Percentiles rank a stretch among this genome's conserved stretches.
Evolutionary conservation across 2,797 vertebrate genomes (phyloP).

Genomic region (Hydrophis major): DNA sequence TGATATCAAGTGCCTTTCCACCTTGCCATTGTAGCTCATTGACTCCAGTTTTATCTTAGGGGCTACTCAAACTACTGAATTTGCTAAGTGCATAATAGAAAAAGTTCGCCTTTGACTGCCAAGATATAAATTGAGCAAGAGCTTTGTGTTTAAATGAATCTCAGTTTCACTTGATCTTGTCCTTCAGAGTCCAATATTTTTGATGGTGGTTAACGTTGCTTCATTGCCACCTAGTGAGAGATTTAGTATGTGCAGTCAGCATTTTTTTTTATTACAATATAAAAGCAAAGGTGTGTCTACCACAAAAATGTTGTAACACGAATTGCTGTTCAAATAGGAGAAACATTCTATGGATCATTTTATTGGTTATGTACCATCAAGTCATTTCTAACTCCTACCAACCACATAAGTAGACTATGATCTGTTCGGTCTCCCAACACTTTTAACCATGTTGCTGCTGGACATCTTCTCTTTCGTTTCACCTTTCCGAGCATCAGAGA

Average conservation of each 20-base stretch:
- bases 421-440: neutral
- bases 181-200: neutral
- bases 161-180: neutral
- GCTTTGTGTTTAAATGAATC: fast-evolving
- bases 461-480: neutral
- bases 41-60: neutral
- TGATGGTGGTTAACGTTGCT: neutral
- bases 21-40: neutral
- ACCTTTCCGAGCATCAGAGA: neutral
- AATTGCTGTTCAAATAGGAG: neutral
- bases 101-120: neutral
- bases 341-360: neutral
- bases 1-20: neutral
- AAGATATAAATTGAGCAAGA: neutral
- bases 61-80: neutral
- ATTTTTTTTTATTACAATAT: neutral
- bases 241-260: neutral
- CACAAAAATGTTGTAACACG: neutral
- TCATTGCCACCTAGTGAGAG: constrained; percentile 48
- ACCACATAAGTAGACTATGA: neutral
- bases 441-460: neutral
- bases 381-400: neutral
- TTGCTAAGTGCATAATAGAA: neutral
- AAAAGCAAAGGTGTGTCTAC: neutral
- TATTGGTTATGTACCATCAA: neutral